Conservation (phyloP, 2,113 vertebrate genomes). For the Seriola quinqueradiata region DNA sequence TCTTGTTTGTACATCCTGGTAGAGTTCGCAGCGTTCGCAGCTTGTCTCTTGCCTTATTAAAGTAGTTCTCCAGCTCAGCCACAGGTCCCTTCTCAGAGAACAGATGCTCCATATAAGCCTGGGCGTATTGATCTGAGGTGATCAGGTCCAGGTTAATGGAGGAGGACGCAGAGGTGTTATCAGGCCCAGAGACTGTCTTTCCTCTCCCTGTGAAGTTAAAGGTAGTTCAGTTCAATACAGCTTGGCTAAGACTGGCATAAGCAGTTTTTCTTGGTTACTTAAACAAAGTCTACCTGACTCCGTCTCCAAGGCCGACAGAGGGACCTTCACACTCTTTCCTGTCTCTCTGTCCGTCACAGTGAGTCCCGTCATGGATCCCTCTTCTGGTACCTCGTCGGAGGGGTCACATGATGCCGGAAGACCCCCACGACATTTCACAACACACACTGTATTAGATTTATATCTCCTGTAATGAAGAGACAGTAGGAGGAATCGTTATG, state of each 20-base stretch:
- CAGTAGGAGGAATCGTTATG: neutral
- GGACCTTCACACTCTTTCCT: constrained; percentile 65
- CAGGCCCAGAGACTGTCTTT: constrained; percentile 3
- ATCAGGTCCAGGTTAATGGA: constrained; percentile 65
- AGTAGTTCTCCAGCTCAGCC: constrained; percentile 67
- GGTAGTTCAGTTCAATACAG: constrained; percentile 24
- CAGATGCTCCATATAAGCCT: constrained; percentile 72
- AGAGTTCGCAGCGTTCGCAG: constrained; percentile 34
- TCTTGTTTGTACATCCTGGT: constrained; percentile 21
- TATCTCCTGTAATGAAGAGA: constrained; percentile 46
- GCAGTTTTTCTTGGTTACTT: neutral
- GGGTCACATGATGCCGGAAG: constrained; percentile 18
- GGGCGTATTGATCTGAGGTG: constrained; percentile 70
- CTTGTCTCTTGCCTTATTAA: constrained; percentile 37
- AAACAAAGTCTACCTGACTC: constrained; percentile 53
- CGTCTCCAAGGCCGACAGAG: constrained; percentile 51
- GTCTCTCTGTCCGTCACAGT: constrained; percentile 73
- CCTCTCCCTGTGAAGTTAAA: constrained; percentile 56
- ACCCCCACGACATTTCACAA: constrained; percentile 70
- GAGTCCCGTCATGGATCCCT: constrained; percentile 74
- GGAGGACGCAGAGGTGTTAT: neutral
- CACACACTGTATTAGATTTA: constrained; percentile 63
- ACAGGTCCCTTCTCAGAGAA: constrained; percentile 70
- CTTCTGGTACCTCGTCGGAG: constrained; percentile 54
- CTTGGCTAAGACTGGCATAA: neutral